Conservation (phyloP, 2,888 invertebrate species). For the Boloria euphrosyne region DNA sequence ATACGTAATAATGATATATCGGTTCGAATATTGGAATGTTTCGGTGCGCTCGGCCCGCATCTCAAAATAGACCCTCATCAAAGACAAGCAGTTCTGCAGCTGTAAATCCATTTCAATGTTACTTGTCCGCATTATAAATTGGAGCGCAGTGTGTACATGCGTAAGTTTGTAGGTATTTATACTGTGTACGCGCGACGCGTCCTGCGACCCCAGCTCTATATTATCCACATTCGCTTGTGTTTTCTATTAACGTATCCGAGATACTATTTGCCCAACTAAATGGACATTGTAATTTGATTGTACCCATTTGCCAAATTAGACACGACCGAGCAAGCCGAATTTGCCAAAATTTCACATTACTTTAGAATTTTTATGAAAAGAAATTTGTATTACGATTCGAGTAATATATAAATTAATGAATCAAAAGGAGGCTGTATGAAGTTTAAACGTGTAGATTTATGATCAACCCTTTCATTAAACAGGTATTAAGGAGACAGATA, state of each 20-base stretch:
- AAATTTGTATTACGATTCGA: conserved; percentile 19
- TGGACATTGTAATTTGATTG: conserved; percentile 70
- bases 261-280: conserved; percentile 68
- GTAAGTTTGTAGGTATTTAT: conserved; percentile 50
- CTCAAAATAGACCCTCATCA: conserved; percentile 81
- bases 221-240: conserved; percentile 63
- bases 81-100: conserved; percentile 82
- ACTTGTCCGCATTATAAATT: conserved; percentile 81
- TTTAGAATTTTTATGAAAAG: conserved; percentile 30
- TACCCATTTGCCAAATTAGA: conserved; percentile 61
- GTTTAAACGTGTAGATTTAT: conserved; percentile 79
- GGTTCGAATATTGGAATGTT: conserved; percentile 79
- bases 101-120: conserved; percentile 82
- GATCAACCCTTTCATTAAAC: conserved; percentile 81
- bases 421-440: conserved; percentile 71
- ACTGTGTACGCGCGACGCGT: conserved; percentile 47
- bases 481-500: conserved; percentile 80
- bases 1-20: conserved; percentile 81
- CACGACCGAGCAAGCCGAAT: conserved; percentile 47
- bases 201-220: conserved; percentile 57
- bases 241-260: conserved; percentile 73
- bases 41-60: conserved; percentile 75
- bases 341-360: conserved; percentile 37
- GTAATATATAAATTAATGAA: conserved; percentile 23
- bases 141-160: conserved; percentile 57